phyloP scores from a whole-genome alignment of 2,113 vertebrate genomes.

The Cynopterus brachyotis region DNA sequence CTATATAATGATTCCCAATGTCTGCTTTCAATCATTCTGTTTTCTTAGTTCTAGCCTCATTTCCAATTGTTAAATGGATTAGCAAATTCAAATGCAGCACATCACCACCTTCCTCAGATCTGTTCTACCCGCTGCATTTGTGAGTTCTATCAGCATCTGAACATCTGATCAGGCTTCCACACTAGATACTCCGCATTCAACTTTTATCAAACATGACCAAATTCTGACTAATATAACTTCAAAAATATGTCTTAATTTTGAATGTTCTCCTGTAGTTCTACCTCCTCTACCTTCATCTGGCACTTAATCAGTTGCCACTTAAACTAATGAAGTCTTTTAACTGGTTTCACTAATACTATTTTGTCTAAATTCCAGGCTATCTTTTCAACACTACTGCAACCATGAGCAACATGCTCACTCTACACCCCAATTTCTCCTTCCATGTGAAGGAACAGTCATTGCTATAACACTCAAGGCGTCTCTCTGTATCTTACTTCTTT shows the following conservation, averaged over 20 bases:
- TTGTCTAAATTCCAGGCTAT: background rate
- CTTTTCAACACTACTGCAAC: background rate
- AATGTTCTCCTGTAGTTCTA: background rate
- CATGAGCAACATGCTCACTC: background rate
- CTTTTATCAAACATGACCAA: background rate
- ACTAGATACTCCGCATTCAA: too few relatives aligned
- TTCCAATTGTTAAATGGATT: background rate
- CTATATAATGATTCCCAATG: too few relatives aligned
- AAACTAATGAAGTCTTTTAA: background rate
- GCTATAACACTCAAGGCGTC: rapidly evolving
- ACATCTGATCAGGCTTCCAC: background rate
- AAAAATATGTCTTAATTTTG: background rate
- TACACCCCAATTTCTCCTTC: background rate
- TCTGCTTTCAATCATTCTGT: background rate
- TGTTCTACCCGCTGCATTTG: background rate
- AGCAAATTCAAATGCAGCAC: background rate
- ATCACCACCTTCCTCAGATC: background rate
- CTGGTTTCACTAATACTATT: background rate
- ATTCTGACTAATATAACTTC: background rate
- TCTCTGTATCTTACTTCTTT: background rate
- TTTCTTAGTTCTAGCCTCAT: background rate
- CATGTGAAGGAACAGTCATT: background rate
- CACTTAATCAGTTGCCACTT: background rate
- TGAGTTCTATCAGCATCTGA: background rate
- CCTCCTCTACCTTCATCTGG: background rate